Evolutionary conservation across 2,113 vertebrate genomes (phyloP).

Genomic region (rat (Rattus norvegicus)): GRCr8 NC_086019.1:169609001-169609500

Average conservation of each 20-base stretch:
- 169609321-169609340: conserved; percentile 77
- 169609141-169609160: conserved; percentile 70
- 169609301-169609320: background rate
- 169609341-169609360: conserved; percentile 78
- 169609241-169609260: conserved; percentile 78
- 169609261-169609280: conserved; percentile 64
- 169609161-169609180: conserved; percentile 61
- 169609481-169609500: conserved; percentile 82
- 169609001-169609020: conserved; percentile 72
- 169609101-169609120: conserved; percentile 68
- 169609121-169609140: conserved; percentile 70
- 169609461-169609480: conserved; percentile 82
- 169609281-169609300: conserved; percentile 46
- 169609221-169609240: conserved; percentile 72
- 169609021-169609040: conserved; percentile 68
- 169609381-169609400: conserved; percentile 82
- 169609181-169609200: conserved; percentile 76
- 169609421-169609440: conserved; percentile 81
- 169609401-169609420: conserved; percentile 81
- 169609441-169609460: conserved; percentile 85
- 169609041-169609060: conserved; percentile 71
- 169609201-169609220: conserved; percentile 83
- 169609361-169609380: conserved; percentile 75
- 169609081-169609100: conserved; percentile 65
- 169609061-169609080: conserved; percentile 78